phyloP scores from a whole-genome alignment of 2,888 invertebrate species.

The Nomada ruficornis region DNA sequence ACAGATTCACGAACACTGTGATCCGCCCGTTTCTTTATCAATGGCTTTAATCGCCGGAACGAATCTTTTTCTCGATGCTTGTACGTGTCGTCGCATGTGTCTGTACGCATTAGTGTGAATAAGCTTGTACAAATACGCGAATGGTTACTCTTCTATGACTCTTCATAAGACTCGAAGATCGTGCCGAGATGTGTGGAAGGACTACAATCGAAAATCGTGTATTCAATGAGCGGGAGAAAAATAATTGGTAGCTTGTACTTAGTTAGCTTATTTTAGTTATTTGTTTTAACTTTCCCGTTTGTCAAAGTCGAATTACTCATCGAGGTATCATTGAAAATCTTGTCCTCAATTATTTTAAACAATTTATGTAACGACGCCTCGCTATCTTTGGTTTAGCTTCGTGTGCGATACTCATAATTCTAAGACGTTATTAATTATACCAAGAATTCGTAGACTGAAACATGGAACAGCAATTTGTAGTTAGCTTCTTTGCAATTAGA shows the following conservation, averaged over 20 bases:
- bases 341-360: neutral
- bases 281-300: neutral
- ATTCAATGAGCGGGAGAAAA: too few relatives aligned
- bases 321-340: neutral
- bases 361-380: neutral
- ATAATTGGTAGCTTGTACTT: too few relatives aligned
- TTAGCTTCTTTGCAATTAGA: neutral
- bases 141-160: neutral
- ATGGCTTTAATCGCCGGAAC: slow-evolving; percentile 44
- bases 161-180: too few relatives aligned
- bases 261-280: neutral
- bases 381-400: neutral
- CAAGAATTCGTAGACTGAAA: neutral
- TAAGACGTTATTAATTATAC: neutral
- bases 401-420: too few relatives aligned
- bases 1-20: neutral
- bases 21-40: slow-evolving; percentile 33
- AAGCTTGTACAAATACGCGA: slow-evolving; percentile 63
- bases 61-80: slow-evolving; percentile 54
- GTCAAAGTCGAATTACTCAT: neutral
- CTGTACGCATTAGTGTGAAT: slow-evolving; percentile 66
- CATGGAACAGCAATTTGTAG: neutral
- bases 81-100: slow-evolving; percentile 67
- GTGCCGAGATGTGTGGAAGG: too few relatives aligned
- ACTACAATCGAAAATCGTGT: too few relatives aligned